Evolutionary conservation across 64 coral and sea anemone species (phyloP).

Genomic region (Dendronephthya gigantea): DNA sequence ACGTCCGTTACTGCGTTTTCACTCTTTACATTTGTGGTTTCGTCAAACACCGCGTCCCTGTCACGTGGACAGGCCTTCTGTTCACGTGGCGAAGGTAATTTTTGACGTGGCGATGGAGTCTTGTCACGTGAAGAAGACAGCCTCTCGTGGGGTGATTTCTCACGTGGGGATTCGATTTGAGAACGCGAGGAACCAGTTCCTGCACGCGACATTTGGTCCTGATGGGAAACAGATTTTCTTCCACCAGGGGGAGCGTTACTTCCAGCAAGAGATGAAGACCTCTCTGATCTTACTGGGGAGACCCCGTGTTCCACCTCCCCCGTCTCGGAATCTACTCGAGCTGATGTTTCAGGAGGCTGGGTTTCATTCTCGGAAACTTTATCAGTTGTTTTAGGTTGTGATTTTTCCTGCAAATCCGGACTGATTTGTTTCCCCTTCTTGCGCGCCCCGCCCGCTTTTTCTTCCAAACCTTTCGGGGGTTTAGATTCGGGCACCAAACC

Average conservation of each 20-base stretch:
- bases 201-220: not conserved
- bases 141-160: too few relatives aligned
- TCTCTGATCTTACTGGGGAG: slow-evolving; percentile 1
- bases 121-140: not conserved
- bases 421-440: not conserved
- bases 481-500: not conserved
- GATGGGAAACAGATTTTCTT: not conserved
- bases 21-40: not conserved
- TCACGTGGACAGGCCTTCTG: not conserved
- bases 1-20: not conserved
- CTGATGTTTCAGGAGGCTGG: not conserved
- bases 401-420: not conserved
- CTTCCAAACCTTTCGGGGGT: not conserved
- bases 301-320: slow-evolving; percentile 48
- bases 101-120: not conserved
- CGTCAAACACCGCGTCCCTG: not conserved
- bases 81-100: not conserved
- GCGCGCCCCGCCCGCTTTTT: not conserved
- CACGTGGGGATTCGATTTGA: not conserved
- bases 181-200: not conserved
- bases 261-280: slow-evolving; percentile 18
- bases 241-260: not conserved
- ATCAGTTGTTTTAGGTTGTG: not conserved
- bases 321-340: slow-evolving; percentile 67
- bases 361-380: not conserved